Base-by-base conservation (phyloP, 2,888 invertebrate species). In the Rhogogaster chlorosoma region DNA sequence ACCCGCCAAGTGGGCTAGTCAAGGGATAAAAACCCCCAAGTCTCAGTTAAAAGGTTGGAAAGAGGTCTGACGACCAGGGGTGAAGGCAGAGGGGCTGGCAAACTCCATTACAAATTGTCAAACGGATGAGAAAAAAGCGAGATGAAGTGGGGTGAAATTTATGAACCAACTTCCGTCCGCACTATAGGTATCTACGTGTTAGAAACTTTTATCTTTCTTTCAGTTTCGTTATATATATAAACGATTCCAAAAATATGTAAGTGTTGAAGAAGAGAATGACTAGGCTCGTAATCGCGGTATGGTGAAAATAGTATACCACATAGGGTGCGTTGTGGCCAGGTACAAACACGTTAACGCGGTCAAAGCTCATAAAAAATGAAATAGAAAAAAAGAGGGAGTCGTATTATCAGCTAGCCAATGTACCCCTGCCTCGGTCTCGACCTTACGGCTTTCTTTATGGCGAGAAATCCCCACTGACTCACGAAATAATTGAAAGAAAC, bases 11-110 rank as follows among this genome's bases (percentile, higher is more conserved):
- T 87, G 86, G 85, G 61, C 87, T 83, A 85, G 85, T 87, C 86
- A 82, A 70, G 49, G 26, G 71, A 75, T 85, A 86, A 85, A 85
- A 42, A 73, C 18, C 77, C 87, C 88, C 90, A 89, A 90, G 90
- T 91, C 90, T 89, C 88, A 88, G 89, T 90, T 89, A 89, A 89
- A 88, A 84, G 83, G 86, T 75, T 85, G 84, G 86, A 84, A 84
- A 67, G 86, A 86, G 82, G 83, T 70, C 36, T 12, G 61, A 9
- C 2, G 6, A 7, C 3, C 61, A 61, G 61, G 61, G 61, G 61
- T 61, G 26, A 26, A 26, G 26, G 26, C 12, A 53, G 61, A 22
- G 26, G 4, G 26, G 22, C 26, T 61, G 22, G 73, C 10, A 73
- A 45, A 73, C 73, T 73, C 73, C 73, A 45, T 73, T 84, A 73